These are phyloP conservation scores for Eupeodes luniger DNA, from an alignment of 2,888 invertebrate genomes.

Conservation along the genomic window DNA sequence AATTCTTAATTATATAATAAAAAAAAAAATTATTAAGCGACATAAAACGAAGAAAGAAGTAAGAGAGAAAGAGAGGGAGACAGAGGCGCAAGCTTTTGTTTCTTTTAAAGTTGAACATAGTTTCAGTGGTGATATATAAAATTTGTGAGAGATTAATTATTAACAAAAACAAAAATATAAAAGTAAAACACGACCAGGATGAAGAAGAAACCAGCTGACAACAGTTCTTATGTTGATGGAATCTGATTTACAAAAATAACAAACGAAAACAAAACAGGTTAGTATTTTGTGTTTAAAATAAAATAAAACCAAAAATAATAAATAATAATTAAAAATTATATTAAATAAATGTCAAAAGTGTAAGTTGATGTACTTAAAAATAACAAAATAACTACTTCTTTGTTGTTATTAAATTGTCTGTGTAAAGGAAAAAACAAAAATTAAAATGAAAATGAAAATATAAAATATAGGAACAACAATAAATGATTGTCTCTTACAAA, in stretches of 20 bases:
- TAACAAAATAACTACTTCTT: background rate
- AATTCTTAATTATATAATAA: constrained; percentile 9
- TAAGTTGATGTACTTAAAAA: constrained; percentile 27
- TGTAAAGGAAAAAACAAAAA: background rate
- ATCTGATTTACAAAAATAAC: background rate
- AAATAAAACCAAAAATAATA: background rate
- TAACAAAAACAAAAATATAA: constrained; percentile 7
- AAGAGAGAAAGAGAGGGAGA: background rate
- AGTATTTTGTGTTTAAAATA: background rate
- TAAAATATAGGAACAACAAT: background rate
- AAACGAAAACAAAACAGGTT: constrained; percentile 17
- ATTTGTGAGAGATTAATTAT: constrained; percentile 47
- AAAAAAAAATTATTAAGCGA: constrained; percentile 20
- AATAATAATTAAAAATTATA: background rate
- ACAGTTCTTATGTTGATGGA: constrained; percentile 26
- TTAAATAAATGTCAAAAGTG: constrained; percentile 16
- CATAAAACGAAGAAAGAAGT: background rate
- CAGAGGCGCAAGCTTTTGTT: constrained; percentile 8
- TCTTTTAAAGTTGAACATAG: constrained; percentile 53
- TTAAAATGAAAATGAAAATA: no score
- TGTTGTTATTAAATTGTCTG: constrained; percentile 21
- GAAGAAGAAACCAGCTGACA: constrained; percentile 13
- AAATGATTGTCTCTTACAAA: background rate
- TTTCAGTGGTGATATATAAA: constrained; percentile 70
- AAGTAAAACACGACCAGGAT: background rate